Evolutionary conservation across 1,140 invertebrate species (phyloP).

Genomic region (Ganaspis sp.): DNA sequence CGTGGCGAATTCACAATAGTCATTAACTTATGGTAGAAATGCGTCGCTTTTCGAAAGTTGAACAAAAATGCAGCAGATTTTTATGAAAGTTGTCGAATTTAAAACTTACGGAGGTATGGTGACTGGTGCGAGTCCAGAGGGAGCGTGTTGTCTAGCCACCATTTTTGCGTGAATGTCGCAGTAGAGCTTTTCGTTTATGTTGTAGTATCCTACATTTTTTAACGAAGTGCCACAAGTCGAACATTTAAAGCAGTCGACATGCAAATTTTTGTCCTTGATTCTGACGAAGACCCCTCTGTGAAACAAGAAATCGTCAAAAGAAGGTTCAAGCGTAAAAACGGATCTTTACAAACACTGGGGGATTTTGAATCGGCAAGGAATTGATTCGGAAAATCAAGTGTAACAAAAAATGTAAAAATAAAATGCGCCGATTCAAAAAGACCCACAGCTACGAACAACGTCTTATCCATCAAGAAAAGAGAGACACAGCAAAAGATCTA

Average conservation of each 20-base stretch:
- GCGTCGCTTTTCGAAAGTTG: too few species aligned
- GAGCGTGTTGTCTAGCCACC: slow-evolving; percentile 88
- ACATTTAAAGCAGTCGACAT: slow-evolving; percentile 98
- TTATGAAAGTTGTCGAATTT: too few species aligned
- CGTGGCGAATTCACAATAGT: too few species aligned
- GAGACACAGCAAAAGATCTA: slow-evolving; percentile 47
- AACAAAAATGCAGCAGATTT: too few species aligned
- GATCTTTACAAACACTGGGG: slow-evolving; percentile 31
- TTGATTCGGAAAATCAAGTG: slow-evolving; percentile 31
- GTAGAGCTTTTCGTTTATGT: slow-evolving; percentile 96
- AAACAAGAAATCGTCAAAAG: slow-evolving; percentile 46
- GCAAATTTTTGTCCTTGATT: slow-evolving; percentile 96
- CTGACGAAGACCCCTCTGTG: slow-evolving; percentile 95
- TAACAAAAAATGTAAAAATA: slow-evolving; percentile 9
- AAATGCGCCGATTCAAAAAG: slow-evolving; percentile 59
- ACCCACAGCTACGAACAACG: slow-evolving; percentile 65
- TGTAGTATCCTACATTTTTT: slow-evolving; percentile 98
- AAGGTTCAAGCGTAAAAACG: slow-evolving; percentile 22
- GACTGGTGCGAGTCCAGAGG: slow-evolving; percentile 84
- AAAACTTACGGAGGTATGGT: slow-evolving; percentile 88
- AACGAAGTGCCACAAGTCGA: slow-evolving; percentile 94
- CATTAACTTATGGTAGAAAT: too few species aligned
- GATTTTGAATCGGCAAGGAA: slow-evolving; percentile 46
- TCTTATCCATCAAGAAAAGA: slow-evolving; percentile 58
- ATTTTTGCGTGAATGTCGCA: slow-evolving; percentile 96